Conservation (phyloP, 1,140 invertebrate species). For the Sitophilus oryzae region DNA sequence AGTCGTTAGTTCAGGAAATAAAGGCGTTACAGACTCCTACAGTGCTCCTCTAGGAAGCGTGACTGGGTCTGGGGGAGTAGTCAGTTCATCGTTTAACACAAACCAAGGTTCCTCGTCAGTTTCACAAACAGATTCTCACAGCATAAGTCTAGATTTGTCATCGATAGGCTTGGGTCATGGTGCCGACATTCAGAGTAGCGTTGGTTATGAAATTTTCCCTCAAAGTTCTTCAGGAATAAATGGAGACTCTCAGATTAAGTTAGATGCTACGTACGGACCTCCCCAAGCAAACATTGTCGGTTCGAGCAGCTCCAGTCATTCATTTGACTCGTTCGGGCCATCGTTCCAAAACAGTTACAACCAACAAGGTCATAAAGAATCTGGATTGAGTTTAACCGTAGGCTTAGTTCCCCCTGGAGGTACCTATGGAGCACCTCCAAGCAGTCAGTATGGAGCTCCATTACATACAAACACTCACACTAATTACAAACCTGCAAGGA, state of each 20-base stretch:
- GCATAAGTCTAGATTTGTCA: slow-evolving; percentile 24
- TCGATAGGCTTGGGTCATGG: slow-evolving; percentile 33
- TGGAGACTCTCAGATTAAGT: slow-evolving; percentile 4
- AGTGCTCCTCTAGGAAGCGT: slow-evolving; percentile 41
- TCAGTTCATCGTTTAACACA: slow-evolving; percentile 28
- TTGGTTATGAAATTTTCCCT: slow-evolving; percentile 47
- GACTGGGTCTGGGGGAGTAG: slow-evolving; percentile 40
- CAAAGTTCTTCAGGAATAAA: slow-evolving; percentile 17
- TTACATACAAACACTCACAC: slow-evolving; percentile 43
- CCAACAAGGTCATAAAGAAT: background rate
- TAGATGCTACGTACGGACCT: slow-evolving; percentile 46
- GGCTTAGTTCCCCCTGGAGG: slow-evolving; percentile 51
- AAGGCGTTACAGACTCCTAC: slow-evolving; percentile 42
- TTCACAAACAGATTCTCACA: slow-evolving; percentile 14
- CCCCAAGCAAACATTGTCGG: slow-evolving; percentile 49
- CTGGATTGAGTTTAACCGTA: slow-evolving; percentile 38
- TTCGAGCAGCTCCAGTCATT: slow-evolving; percentile 41
- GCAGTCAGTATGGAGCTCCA: slow-evolving; percentile 51
- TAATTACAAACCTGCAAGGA: slow-evolving; percentile 47
- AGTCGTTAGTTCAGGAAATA: slow-evolving; percentile 26
- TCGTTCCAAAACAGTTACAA: slow-evolving; percentile 16
- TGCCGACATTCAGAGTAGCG: slow-evolving; percentile 43
- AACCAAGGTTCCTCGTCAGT: slow-evolving; percentile 24
- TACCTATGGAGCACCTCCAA: slow-evolving; percentile 50
- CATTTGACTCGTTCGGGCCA: slow-evolving; percentile 25